phyloP scores from a whole-genome alignment of 2,888 invertebrate genomes.

The Ptychoptera albimana region DNA sequence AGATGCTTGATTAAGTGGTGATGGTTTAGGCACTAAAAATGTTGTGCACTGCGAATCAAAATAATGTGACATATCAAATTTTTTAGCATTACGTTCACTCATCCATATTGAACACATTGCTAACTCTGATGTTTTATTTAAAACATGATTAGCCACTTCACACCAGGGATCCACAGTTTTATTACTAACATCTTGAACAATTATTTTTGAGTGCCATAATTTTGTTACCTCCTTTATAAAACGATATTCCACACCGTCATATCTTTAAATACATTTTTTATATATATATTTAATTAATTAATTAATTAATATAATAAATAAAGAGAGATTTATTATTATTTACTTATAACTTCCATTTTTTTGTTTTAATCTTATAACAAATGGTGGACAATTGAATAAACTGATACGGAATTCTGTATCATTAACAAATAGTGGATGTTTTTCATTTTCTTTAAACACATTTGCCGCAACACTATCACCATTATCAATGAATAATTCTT shows the following conservation, averaged over 20 bases:
- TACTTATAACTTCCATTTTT: too few species aligned
- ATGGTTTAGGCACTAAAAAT: background rate
- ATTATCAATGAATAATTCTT: too few species aligned
- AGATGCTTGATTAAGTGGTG: background rate
- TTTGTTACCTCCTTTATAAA: background rate
- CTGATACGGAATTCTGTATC: background rate
- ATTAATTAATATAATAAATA: too few species aligned
- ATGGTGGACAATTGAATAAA: background rate
- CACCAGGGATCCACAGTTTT: background rate
- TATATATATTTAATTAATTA: background rate
- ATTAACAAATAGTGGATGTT: background rate
- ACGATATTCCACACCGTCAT: background rate
- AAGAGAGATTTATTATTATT: too few species aligned
- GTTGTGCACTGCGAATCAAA: constrained; percentile 1
- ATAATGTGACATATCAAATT: background rate
- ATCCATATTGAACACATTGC: constrained; percentile 1
- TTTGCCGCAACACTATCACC: too few species aligned
- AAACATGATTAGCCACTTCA: background rate
- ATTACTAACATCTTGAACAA: background rate
- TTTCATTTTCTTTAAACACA: too few species aligned
- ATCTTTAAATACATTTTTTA: background rate
- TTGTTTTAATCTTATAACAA: background rate
- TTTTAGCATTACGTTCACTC: background rate
- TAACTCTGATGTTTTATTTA: background rate
- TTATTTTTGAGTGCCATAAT: background rate